phyloP scores from a whole-genome alignment of 37 sponge, comb jelly and placozoan species.

The Beroe forskalii region DNA sequence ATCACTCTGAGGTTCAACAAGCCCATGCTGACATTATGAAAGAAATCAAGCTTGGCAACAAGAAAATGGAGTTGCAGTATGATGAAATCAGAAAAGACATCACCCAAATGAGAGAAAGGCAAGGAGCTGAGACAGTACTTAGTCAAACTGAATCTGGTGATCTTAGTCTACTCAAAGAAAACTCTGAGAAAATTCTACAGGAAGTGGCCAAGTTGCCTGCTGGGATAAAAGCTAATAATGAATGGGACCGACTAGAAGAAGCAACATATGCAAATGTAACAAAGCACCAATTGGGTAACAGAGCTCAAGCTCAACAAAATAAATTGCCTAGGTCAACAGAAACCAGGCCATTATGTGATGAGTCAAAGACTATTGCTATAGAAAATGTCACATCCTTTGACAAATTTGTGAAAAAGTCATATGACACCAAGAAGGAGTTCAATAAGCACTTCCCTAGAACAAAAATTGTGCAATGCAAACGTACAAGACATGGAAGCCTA shows the following conservation, averaged over 20 bases:
- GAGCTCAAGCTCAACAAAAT: neutral
- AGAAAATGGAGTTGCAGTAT: neutral
- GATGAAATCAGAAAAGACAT: neutral
- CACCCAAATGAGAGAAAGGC: neutral
- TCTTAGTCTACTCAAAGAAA: neutral
- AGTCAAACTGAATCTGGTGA: neutral
- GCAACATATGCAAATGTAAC: neutral
- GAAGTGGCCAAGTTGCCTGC: neutral
- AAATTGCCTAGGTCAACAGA: neutral
- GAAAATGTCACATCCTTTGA: neutral
- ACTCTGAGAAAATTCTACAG: neutral
- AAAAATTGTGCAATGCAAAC: neutral
- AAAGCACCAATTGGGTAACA: neutral
- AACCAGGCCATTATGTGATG: neutral
- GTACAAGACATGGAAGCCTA: neutral
- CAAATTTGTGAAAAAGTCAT: neutral
- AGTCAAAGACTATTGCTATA: neutral
- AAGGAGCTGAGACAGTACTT: neutral
- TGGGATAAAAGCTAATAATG: neutral
- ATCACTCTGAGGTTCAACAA: neutral
- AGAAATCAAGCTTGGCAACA: neutral
- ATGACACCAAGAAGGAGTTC: neutral
- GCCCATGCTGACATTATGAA: neutral
- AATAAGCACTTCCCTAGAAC: neutral
- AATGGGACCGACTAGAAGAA: neutral